Evolutionary conservation across 2,113 vertebrate species (phyloP), one percentile per base, ranked within the genome.

Genomic region (Lipophrys pholis): DNA sequence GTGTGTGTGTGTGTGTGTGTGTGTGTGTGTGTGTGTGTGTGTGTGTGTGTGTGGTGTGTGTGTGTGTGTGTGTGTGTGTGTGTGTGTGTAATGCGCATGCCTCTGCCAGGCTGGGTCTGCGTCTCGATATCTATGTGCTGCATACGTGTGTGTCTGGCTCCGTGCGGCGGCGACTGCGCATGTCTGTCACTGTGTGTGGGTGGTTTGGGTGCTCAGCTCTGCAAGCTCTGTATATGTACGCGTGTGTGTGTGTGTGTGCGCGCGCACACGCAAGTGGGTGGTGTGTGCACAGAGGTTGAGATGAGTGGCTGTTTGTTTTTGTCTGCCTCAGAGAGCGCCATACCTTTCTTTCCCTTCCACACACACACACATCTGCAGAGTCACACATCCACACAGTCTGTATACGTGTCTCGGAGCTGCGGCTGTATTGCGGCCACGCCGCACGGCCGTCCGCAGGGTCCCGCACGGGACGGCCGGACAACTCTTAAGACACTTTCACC

Each of bases 251-350:
- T 54, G 51, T 43, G 30, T 58, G 48, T 52, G 63, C 12, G 2
- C 51, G 54, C 56, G 7, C 12, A 12, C 14, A 41, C 14, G 21
- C 11, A 54, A 17, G 84, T 83, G 84, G 69, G 85, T 76, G 86
- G 80, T 87, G 65, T 84, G 79, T 78, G 79, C 56, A 70, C 60
- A 78, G 85, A 80, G 78, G 80, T 86, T 72, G 85, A 80, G 76
- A 90, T 82, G 83, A 87, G 84, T 86, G 81, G 77, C 78, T 87
- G 89, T 92, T 91, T 93, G 87, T 90, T 90, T 91, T 87, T 73
- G 78, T 90, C 85, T 93, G 86, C 83, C 83, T 89, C 86, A 40
- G 50, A 77, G 74, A 84, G 53, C 17, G 3, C 61, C 63, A 54
- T 69, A 71, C 67, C 58, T 76, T 76, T 78, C 45, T 54, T 69